Conservation (phyloP, 1,140 invertebrate species). For the Tribolium madens region DNA sequence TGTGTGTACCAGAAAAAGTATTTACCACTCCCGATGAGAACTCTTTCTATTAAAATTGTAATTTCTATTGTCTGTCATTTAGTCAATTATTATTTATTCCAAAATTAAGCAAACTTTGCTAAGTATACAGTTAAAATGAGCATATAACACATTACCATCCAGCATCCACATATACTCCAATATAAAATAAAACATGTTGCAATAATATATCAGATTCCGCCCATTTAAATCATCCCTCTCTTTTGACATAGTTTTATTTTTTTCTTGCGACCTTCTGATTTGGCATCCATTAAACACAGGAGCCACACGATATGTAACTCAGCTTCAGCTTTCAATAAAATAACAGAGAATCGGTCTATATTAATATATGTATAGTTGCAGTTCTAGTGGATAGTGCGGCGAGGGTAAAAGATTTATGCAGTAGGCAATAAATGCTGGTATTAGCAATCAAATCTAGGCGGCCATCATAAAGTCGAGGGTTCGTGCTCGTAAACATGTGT, state of each 20-base stretch:
- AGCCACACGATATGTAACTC: neutral
- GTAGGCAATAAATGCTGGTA: conserved; percentile 57
- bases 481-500: conserved; percentile 56
- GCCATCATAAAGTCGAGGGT: conserved; percentile 55
- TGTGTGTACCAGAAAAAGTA: no score
- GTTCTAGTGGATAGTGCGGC: conserved; percentile 29
- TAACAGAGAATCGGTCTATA: conserved; percentile 12
- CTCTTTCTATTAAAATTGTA: no score
- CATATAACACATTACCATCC: no score
- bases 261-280: neutral
- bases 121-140: no score
- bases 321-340: neutral
- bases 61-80: no score
- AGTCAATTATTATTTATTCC: no score
- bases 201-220: neutral
- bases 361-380: conserved; percentile 28
- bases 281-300: neutral
- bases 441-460: conserved; percentile 58
- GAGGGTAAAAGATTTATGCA: conserved; percentile 55
- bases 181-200: neutral
- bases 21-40: no score
- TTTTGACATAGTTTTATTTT: neutral
- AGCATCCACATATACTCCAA: no score
- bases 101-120: no score
- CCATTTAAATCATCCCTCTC: neutral